These are phyloP conservation scores for Chromobotia macracanthus DNA, from an alignment of 2,797 vertebrate species.

Conservation along the genomic window DNA sequence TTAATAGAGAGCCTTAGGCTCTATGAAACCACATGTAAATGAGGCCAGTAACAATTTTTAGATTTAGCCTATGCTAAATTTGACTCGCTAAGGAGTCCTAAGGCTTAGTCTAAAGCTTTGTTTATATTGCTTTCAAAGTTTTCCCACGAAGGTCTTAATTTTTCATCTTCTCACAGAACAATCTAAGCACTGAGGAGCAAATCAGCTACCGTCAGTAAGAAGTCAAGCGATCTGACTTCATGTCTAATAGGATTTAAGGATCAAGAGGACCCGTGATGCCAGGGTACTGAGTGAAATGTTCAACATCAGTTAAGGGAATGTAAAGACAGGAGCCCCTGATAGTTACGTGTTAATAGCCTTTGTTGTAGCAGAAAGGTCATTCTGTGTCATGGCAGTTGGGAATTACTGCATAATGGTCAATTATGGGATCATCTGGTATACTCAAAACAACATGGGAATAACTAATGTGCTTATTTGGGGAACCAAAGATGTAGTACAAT, in stretches of 20 bases:
- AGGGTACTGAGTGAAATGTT: conserved; percentile 55
- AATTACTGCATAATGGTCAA: conserved; percentile 22
- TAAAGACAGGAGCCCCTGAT: conserved; percentile 38
- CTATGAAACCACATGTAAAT: conserved; percentile 5
- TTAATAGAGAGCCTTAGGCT: not conserved
- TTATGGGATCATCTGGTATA: conserved; percentile 18
- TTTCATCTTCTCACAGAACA: conserved; percentile 20
- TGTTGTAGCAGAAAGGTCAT: not conserved
- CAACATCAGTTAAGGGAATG: conserved; percentile 60
- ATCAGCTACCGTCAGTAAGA: not conserved
- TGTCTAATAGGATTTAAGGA: conserved; percentile 64
- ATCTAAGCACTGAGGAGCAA: not conserved
- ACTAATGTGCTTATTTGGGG: not conserved
- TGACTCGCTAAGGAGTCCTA: not conserved
- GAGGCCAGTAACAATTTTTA: conserved; percentile 14
- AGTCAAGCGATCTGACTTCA: conserved; percentile 41
- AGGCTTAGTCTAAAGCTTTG: conserved; percentile 18
- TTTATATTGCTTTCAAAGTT: conserved; percentile 17
- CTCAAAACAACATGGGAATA: conserved; percentile 7
- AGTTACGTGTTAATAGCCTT: conserved; percentile 17
- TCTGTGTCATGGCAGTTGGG: not conserved
- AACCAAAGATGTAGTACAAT: not conserved
- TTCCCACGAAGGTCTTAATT: conserved; percentile 16
- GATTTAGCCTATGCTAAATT: conserved; percentile 12
- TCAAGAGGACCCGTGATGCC: conserved; percentile 60